Base-by-base conservation (phyloP, 2,113 vertebrate genomes). In the Choloepus hoffmanni region DNA sequence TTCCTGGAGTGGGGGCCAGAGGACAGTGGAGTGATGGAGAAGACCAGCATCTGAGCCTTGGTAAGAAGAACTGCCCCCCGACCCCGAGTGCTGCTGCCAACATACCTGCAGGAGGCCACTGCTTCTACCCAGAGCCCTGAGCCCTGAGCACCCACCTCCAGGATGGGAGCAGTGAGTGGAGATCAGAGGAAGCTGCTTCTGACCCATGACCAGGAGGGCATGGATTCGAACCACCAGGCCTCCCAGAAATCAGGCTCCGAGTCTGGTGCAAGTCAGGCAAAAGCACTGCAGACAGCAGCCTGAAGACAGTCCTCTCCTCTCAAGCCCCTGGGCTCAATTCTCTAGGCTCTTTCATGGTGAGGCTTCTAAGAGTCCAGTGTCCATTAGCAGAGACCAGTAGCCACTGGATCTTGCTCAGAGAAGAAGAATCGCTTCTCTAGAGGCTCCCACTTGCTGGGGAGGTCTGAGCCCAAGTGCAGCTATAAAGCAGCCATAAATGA, bases 251-350 rank as follows among this genome's bases (percentile, higher is more conserved):
- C 90, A 33, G 81, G 53, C 65, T 0, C 1, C 7, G 5, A 48
- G 12, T 67, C 60, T 1, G 43, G 0, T 36, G 62, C 74, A 50
- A 3, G 7, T 48, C 26, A 95, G 62, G 30, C 9, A 5, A 45
- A 11, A 19, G 26, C 30, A 16, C 81, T 18, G 0, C 3, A 1
- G 79, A 43, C 9, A 55, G 73, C 0, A 2, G 3, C 14, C 2
- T 7, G 21, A 33, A 16, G 1, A 28, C 36, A 21, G 24, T 4
- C 43, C 43, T 77, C n/a, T 48, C 23, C 50, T 48, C 33, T 21
- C 11, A 1, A 19, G 7, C n/a, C 4, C 28, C 13, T 19, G 83
- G 0, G 2, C 48, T 70, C 85, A 16, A 24, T 36, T 50, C 79
- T 76, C 43, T 50, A 53, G 2, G 26, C 19, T 68, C 72, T 78